Evolutionary conservation across 2,113 vertebrate species (phyloP).

Genomic region (Cyanistes caeruleus): DNA sequence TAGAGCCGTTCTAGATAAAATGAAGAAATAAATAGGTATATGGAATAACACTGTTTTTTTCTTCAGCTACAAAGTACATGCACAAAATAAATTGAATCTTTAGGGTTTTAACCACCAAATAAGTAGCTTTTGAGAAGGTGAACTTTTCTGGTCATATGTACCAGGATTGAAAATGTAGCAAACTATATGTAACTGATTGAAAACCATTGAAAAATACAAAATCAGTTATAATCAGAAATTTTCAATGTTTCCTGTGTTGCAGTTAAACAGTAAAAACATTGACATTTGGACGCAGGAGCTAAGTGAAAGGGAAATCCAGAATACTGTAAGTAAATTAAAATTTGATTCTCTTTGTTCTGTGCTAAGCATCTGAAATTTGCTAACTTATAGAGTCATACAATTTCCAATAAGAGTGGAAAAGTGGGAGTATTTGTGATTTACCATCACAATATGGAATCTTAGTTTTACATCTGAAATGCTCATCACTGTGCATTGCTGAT

Average conservation of each 20-base stretch:
- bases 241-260: background rate
- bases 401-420: background rate
- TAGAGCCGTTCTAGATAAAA: background rate
- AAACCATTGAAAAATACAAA: background rate
- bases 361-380: background rate
- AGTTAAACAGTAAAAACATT: slow-evolving; percentile 57
- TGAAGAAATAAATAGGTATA: background rate
- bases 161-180: background rate
- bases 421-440: background rate
- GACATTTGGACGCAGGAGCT: slow-evolving; percentile 75
- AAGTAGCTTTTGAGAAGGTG: background rate
- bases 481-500: background rate
- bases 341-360: background rate
- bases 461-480: background rate
- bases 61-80: background rate
- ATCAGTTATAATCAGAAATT: background rate
- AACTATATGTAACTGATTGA: background rate
- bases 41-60: background rate
- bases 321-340: slow-evolving; percentile 73
- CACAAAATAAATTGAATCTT: background rate
- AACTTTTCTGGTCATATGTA: background rate
- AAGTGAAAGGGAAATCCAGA: slow-evolving; percentile 77
- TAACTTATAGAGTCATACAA: background rate
- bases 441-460: background rate
- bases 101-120: background rate